Evolutionary conservation across 2,797 vertebrate genomes (phyloP).

Genomic region (Peromyscus melanophrys): DNA sequence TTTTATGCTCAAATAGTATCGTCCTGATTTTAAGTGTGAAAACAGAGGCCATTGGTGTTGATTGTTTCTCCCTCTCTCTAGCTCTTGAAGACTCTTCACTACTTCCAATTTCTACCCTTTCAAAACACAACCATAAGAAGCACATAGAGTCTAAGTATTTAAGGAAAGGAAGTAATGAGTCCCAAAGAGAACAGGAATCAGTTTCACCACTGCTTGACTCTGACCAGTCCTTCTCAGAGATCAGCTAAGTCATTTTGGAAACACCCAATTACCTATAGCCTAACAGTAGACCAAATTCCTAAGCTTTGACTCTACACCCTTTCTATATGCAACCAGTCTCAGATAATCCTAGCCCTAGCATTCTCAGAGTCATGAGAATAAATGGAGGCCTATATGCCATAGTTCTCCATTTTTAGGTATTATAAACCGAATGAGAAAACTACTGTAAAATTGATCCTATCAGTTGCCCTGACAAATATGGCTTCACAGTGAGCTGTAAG

Average conservation of each 20-base stretch:
- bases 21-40: slow-evolving; percentile 10
- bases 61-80: background rate
- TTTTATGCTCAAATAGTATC: background rate
- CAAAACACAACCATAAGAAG: background rate
- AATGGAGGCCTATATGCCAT: background rate
- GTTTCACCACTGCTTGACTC: background rate
- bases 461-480: background rate
- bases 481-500: background rate
- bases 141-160: background rate
- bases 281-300: slow-evolving; percentile 8
- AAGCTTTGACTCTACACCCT: background rate
- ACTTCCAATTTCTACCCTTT: background rate
- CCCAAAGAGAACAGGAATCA: background rate
- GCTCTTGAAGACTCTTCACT: background rate
- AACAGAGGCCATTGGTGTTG: background rate
- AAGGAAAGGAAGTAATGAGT: background rate
- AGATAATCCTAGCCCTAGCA: background rate
- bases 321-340: background rate
- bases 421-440: background rate
- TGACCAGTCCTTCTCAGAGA: background rate
- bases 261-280: background rate
- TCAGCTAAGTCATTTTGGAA: background rate
- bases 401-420: background rate
- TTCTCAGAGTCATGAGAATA: background rate
- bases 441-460: background rate